phyloP scores from a whole-genome alignment of 2,888 invertebrate genomes.

The Aplocera efformata region DNA sequence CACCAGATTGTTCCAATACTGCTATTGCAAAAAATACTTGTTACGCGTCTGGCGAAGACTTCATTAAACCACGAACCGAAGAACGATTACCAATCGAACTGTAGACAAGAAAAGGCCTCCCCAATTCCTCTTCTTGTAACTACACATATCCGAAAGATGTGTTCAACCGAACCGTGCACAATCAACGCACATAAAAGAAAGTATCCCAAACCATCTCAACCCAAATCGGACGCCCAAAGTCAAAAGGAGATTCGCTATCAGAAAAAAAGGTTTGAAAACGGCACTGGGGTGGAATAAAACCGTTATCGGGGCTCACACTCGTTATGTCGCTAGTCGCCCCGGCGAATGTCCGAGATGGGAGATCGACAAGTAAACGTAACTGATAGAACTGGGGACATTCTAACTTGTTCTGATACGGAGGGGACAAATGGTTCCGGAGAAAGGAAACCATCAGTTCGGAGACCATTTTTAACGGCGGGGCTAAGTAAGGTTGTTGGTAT shows the following conservation, averaged over 20 bases:
- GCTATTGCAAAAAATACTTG: too few species aligned
- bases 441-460: constrained; percentile 5
- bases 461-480: too few species aligned
- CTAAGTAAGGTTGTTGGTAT: too few species aligned
- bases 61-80: too few species aligned
- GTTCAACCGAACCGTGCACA: not conserved
- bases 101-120: not conserved
- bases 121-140: too few species aligned
- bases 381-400: constrained; percentile 29
- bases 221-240: constrained; percentile 3
- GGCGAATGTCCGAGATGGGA: constrained; percentile 20
- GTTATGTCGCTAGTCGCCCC: constrained; percentile 22
- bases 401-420: constrained; percentile 14
- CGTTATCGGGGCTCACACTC: constrained; percentile 27
- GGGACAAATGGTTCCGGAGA: constrained; percentile 9
- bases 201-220: constrained; percentile 1
- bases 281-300: constrained; percentile 28
- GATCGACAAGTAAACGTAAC: constrained; percentile 31
- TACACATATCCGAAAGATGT: not conserved
- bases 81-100: too few species aligned
- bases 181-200: not conserved
- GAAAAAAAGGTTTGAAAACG: constrained; percentile 25
- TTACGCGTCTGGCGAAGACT: too few species aligned
- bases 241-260: constrained; percentile 15
- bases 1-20: too few species aligned